Evolutionary conservation across 1,140 invertebrate species (phyloP).

Genomic region (Macrostomum lignano): DNA sequence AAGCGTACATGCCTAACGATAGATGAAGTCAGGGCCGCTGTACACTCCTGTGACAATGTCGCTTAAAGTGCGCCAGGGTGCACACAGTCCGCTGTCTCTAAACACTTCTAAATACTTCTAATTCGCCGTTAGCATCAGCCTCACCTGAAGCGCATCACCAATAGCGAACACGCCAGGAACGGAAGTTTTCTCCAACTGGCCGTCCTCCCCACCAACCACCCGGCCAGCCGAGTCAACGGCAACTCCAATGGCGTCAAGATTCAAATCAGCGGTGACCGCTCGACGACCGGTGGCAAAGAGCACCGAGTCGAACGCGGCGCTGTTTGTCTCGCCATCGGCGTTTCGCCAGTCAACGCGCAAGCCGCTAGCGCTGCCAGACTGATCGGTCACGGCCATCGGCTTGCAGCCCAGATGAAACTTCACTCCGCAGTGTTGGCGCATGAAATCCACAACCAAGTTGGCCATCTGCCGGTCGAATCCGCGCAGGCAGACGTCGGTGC

Average conservation of each 20-base stretch:
- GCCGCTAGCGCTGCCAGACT: too few relatives aligned
- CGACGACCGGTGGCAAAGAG: conserved; percentile 37
- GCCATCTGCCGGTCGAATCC: conserved; percentile 96
- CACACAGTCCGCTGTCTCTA: too few relatives aligned
- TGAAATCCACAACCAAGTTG: conserved; percentile 45
- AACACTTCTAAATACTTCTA: too few relatives aligned
- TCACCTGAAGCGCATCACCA: conserved; percentile 61
- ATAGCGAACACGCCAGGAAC: conserved; percentile 62
- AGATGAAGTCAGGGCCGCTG: too few relatives aligned
- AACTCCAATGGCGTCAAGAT: conserved; percentile 78
- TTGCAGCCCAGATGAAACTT: conserved; percentile 50
- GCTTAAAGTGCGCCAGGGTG: too few relatives aligned
- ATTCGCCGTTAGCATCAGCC: too few relatives aligned
- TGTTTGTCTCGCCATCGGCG: too few relatives aligned
- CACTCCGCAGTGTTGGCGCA: conserved; percentile 48
- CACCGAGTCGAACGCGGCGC: conserved; percentile 30
- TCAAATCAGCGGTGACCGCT: conserved; percentile 45
- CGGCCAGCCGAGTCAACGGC: conserved; percentile 42
- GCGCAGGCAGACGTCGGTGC: conserved; percentile 64
- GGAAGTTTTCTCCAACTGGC: conserved; percentile 66
- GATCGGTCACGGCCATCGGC: too few relatives aligned
- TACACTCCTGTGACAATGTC: too few relatives aligned
- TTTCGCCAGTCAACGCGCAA: too few relatives aligned
- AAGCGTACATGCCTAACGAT: too few relatives aligned
- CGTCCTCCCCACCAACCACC: conserved; percentile 28